Percentiles rank a stretch among this genome's conserved stretches.
Conservation (phyloP, 2,797 vertebrate genomes). For the Mus minutoides region DNA sequence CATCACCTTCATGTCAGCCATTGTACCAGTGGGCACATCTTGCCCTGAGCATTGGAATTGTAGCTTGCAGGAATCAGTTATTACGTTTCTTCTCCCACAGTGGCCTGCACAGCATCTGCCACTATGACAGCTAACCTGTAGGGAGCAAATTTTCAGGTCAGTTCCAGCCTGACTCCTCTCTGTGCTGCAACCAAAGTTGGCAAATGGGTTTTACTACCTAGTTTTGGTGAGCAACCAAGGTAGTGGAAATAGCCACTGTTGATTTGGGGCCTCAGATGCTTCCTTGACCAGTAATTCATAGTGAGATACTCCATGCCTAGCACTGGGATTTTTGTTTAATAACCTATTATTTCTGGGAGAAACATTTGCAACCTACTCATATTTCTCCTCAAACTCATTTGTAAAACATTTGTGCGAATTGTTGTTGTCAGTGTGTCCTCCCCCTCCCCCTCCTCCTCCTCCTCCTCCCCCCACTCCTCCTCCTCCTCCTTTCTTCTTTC, state of each 20-base stretch:
- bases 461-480: rapidly evolving
- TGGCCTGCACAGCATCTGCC: background rate
- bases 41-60: background rate
- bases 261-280: background rate
- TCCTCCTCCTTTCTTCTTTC: no score
- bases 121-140: background rate
- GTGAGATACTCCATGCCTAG: background rate
- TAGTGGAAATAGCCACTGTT: background rate
- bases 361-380: background rate
- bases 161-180: background rate
- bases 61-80: background rate
- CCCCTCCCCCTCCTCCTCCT: no score
- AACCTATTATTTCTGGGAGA: background rate
- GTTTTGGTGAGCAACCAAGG: background rate
- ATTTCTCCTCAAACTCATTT: background rate
- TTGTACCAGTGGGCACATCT: background rate
- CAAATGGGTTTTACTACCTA: background rate
- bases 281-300: background rate
- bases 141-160: background rate
- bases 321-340: background rate
- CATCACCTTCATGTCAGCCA: background rate
- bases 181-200: background rate
- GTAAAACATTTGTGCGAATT: background rate
- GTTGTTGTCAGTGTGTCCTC: no score
- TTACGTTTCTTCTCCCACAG: background rate